Evolutionary conservation across 2,113 vertebrate genomes (phyloP).

Genomic region (Ailurus styani): DNA sequence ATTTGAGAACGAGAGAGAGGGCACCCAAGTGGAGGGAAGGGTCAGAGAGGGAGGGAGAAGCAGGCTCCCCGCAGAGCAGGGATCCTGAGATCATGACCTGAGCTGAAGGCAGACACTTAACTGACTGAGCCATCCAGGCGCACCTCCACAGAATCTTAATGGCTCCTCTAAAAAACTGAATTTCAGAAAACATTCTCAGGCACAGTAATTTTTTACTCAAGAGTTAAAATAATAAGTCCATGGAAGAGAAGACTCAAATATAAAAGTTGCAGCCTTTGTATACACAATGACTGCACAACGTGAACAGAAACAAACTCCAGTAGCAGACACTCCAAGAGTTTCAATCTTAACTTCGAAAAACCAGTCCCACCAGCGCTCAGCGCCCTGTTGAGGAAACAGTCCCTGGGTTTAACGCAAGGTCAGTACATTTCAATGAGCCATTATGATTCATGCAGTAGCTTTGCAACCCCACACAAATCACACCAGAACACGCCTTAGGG

Average conservation of each 20-base stretch:
- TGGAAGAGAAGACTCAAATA: not conserved
- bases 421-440: accelerated
- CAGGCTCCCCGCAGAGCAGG: not conserved
- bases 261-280: accelerated
- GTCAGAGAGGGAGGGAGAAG: not conserved
- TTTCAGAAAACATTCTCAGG: not conserved
- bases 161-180: not conserved
- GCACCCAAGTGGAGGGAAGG: not conserved
- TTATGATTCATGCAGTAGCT: accelerated
- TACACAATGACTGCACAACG: accelerated
- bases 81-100: not conserved
- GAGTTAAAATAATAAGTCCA: not conserved
- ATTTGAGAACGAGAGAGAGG: not conserved
- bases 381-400: not conserved
- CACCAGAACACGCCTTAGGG: conserved; percentile 47
- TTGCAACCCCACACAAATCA: not conserved
- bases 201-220: not conserved
- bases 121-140: not conserved
- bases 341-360: conserved; percentile 7
- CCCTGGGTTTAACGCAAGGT: not conserved
- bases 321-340: not conserved
- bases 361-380: not conserved
- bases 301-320: not conserved
- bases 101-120: not conserved
- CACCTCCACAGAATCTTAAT: not conserved